Percentiles rank a stretch among this genome's conserved stretches.
Evolutionary conservation across 2,888 invertebrate genomes (phyloP).

Genomic region (Smittia aterrima): DNA sequence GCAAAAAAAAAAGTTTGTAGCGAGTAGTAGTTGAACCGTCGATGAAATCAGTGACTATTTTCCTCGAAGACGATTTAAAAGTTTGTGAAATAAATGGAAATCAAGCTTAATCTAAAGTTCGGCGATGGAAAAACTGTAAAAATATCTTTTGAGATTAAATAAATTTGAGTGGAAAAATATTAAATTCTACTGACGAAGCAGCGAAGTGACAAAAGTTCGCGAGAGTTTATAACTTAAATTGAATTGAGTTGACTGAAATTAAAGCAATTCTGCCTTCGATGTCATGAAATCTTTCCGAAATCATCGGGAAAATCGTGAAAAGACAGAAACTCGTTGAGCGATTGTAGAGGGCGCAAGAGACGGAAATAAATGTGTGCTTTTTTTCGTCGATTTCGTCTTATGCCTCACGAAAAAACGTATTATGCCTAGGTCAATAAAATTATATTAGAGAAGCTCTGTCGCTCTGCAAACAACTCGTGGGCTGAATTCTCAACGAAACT

Average conservation of each 20-base stretch:
- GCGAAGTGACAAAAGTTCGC: not conserved
- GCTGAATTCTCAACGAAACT: not conserved
- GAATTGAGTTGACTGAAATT: not conserved
- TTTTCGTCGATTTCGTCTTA: conserved; percentile 33
- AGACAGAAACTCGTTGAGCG: not conserved
- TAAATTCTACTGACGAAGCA: too few species aligned
- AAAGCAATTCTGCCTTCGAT: not conserved
- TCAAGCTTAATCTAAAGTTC: not conserved
- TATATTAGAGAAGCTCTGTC: conserved; percentile 26
- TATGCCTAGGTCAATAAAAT: conserved; percentile 41
- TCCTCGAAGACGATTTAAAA: not conserved
- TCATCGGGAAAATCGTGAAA: not conserved
- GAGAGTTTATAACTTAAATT: not conserved
- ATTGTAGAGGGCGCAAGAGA: conserved; percentile 24
- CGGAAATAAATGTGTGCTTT: conserved; percentile 31
- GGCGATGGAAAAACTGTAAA: not conserved
- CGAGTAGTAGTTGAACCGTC: conserved; percentile 39
- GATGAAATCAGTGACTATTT: conserved; percentile 38
- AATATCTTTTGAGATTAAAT: too few species aligned
- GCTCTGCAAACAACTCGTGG: not conserved
- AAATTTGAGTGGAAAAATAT: too few species aligned
- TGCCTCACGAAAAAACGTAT: conserved; percentile 40
- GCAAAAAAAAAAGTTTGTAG: conserved; percentile 31
- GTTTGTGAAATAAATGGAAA: not conserved
- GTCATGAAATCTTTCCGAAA: not conserved